Percentiles rank a stretch among this genome's conserved stretches.
These are phyloP conservation scores for Anhinga anhinga DNA, from an alignment of 2,113 vertebrate species.

Conservation along the genomic window DNA sequence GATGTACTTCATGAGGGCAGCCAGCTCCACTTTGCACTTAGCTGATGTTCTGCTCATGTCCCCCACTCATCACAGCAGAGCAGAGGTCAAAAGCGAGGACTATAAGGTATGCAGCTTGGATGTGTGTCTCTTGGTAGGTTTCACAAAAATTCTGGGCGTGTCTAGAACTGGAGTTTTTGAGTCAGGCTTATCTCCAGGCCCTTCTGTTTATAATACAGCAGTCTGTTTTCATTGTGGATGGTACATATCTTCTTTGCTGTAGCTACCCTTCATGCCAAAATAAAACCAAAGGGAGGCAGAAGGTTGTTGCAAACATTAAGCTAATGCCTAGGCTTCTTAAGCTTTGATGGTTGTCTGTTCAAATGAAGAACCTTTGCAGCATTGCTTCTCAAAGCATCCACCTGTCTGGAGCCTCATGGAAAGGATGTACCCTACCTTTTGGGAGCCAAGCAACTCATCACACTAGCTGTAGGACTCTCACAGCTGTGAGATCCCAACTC, in stretches of 20 bases:
- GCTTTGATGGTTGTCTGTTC: not conserved
- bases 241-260: not conserved
- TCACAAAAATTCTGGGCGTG: not conserved
- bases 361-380: not conserved
- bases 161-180: not conserved
- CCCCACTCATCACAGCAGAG: not conserved
- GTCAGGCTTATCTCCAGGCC: not conserved
- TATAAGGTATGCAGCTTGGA: not conserved
- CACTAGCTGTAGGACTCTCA: not conserved
- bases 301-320: not conserved
- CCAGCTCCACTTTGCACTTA: not conserved
- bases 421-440: not conserved
- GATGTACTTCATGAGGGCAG: not conserved
- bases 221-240: not conserved
- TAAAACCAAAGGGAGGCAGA: not conserved
- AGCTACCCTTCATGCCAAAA: not conserved
- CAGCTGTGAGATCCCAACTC: not conserved
- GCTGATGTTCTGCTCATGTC: not conserved
- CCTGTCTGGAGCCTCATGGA: not conserved
- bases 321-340: not conserved
- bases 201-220: not conserved
- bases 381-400: not conserved
- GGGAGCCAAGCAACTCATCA: not conserved
- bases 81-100: not conserved
- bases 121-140: too few relatives aligned